Percentiles rank a stretch among this genome's conserved stretches.
Conservation (phyloP, 1,140 invertebrate genomes). For the Gryllus bimaculatus region DNA sequence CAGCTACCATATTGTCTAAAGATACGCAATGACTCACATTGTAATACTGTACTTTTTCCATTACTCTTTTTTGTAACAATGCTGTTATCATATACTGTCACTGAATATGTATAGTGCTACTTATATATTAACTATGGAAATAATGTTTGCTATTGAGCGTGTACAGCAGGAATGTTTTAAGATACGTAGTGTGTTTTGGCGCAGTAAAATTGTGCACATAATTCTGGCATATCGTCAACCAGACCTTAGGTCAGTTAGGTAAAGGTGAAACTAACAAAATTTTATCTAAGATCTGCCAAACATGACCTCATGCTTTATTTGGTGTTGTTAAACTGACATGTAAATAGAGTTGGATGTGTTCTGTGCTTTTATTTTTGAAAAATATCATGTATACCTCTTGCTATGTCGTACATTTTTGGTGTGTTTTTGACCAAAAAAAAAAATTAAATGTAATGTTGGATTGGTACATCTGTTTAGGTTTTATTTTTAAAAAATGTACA, state of each 20-base stretch:
- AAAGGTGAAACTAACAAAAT: slow-evolving; percentile 5
- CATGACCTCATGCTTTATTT: slow-evolving; percentile 13
- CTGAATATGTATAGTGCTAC: neutral
- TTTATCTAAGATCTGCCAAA: slow-evolving; percentile 6
- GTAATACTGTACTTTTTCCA: neutral
- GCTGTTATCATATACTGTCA: neutral
- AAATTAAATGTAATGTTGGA: slow-evolving; percentile 7
- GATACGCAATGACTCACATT: neutral
- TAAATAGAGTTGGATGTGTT: slow-evolving; percentile 16
- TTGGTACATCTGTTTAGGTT: neutral
- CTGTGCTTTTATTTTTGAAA: slow-evolving; percentile 13
- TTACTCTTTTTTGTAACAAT: slow-evolving; percentile 2
- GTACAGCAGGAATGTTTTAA: slow-evolving; percentile 4
- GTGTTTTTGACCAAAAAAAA: slow-evolving; percentile 8
- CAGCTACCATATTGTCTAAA: neutral
- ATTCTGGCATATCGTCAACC: neutral
- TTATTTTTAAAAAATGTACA: neutral
- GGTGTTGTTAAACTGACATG: slow-evolving; percentile 11
- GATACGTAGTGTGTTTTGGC: neutral
- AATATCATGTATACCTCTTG: slow-evolving; percentile 7
- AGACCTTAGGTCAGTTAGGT: neutral
- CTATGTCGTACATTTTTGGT: slow-evolving; percentile 12
- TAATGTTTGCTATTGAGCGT: neutral
- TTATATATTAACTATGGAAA: neutral
- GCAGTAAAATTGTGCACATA: neutral